Base-by-base conservation (phyloP, 2,888 invertebrate species). In the Dascillus cervinus region DNA sequence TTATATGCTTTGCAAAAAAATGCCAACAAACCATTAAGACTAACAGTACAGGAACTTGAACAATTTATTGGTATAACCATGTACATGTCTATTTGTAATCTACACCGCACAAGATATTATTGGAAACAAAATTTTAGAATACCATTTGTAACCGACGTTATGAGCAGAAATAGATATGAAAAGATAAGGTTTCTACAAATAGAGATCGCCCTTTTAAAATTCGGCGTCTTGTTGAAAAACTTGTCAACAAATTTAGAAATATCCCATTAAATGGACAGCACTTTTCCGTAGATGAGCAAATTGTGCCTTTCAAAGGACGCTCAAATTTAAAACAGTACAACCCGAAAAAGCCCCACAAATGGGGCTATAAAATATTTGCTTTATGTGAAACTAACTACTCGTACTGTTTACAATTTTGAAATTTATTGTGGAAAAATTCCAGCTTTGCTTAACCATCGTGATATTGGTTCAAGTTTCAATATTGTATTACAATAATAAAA, bases 281-380 rank as follows among this genome's bases (percentile, higher is more conserved):
- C 5, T 17, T 56, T 8, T 41, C 46, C 13, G 45, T 57, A 3
- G 54, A 58, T 36, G 55, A 57, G 21, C 52, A 60, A 42, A 57
- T 60, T 2, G 57, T 59, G 11, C 54, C 53, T 0, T 56, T 53
- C 3, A 60, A 59, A 42, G 30, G 34, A 23, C 31, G 44, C 25
- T 28, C 22, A 3, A 25, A 19, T 3, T 15, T 53, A n/a, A 52
- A 46, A 23, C 53, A 57, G 37, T 58, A 58, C 33, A 59, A 58
- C 37, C 52, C 57, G 3, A 52, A 51, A 32, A 56, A 58, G 34
- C 52, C 56, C 3, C 47, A 56, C 28, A 59, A 57, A 41, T 56
- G 55, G 55, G 53, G 52, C 10, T 58, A 50, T 22, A 56, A 55
- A 48, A 51, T 52, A 23, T 51, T 52, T 39, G 56, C 57, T n/a